These are phyloP conservation scores for Oceanites oceanicus DNA, from an alignment of 2,113 vertebrate genomes.

Conservation along the genomic window DNA sequence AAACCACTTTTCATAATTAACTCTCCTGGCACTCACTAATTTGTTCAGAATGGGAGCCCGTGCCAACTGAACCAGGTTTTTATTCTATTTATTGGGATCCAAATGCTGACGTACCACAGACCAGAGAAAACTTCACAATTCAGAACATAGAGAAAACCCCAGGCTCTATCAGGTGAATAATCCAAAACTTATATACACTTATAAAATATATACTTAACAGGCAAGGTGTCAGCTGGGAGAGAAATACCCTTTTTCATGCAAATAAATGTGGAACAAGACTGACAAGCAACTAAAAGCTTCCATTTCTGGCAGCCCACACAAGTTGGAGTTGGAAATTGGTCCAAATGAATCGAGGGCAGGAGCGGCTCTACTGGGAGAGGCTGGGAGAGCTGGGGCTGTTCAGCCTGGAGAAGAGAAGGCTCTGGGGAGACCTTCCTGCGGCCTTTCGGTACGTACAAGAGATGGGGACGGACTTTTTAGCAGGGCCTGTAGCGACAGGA, in stretches of 20 bases:
- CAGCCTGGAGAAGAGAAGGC: background rate
- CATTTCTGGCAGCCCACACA: background rate
- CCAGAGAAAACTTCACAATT: background rate
- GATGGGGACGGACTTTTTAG: background rate
- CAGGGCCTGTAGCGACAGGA: background rate
- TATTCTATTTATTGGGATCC: background rate
- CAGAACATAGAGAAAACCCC: background rate
- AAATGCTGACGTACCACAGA: background rate
- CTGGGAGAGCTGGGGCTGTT: background rate
- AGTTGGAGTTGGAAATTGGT: background rate
- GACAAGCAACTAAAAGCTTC: background rate
- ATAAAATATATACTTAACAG: background rate
- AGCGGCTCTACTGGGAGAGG: background rate
- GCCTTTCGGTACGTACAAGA: background rate
- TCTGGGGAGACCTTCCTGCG: background rate
- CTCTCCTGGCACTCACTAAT: background rate
- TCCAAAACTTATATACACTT: background rate
- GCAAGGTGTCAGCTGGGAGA: background rate
- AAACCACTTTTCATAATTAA: background rate
- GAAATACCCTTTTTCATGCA: background rate
- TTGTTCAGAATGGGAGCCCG: background rate
- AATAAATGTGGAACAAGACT: background rate
- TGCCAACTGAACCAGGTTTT: background rate
- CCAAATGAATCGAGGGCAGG: background rate
- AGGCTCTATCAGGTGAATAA: background rate